Base-by-base conservation (phyloP, 2,888 invertebrate species). In the Conistra vaccinii region DNA sequence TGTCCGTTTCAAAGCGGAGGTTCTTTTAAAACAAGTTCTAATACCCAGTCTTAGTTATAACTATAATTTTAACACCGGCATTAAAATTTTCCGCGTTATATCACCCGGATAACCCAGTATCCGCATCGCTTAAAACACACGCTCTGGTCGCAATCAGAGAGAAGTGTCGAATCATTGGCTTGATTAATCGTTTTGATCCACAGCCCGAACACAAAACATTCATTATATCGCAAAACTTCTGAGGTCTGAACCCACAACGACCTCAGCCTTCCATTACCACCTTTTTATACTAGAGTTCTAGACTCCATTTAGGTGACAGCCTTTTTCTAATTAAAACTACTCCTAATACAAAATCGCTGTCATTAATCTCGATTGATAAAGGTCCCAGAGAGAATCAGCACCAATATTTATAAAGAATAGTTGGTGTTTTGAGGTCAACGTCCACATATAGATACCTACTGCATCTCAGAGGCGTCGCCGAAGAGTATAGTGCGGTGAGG, bases 161-260 rank as follows among this genome's bases (percentile, higher is more conserved):
- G 78, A 87, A 85, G 73, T 82, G 87, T 78, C 76, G 81, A 86
- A 80, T 89, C 87, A 85, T 77, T 85, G 81, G 69, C 48, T 78
- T 87, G 88, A 88, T 88, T 88, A 89, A 88, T 89, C 77, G 85
- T 82, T 87, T 80, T 77, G 78, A 81, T 81, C 72, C 79, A 55
- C 66, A 67, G 66, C 76, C 75, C 32, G 80, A 86, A 78, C 86
- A 73, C 72, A 87, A 86, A 84, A 85, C 83, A 80, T 85, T 81
- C 60, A 87, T 87, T 82, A 85, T 78, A 71, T 53, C 51, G 39
- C 69, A 66, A 78, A 80, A 81, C 77, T 63, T 79, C 48, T 74
- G 81, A 68, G 60, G 12, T 26, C 58, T 75, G n/a, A 81, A 73
- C 80, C 78, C 65, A 74, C 72, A 71, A 61, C 57, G 35, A 60